Conservation (phyloP, 2,113 vertebrate species). For the Hydrolagus affinis region DNA sequence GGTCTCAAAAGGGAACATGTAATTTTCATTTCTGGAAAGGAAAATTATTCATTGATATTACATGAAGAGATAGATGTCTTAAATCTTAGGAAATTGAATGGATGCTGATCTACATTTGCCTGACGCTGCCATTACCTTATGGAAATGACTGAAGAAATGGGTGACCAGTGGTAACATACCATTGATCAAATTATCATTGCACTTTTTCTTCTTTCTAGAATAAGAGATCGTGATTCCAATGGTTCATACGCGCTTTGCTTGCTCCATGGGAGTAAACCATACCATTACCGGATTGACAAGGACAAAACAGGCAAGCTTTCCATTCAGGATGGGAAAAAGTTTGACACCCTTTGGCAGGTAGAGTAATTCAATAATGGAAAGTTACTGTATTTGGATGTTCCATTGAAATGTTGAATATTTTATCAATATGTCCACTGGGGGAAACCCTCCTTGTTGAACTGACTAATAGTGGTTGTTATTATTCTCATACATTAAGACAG, state of each 20-base stretch:
- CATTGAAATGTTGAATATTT: neutral
- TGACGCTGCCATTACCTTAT: no score
- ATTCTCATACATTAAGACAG: neutral
- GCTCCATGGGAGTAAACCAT: slow-evolving; percentile 73
- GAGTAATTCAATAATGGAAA: slow-evolving; percentile 14
- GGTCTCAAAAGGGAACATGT: no score
- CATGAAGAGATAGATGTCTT: no score
- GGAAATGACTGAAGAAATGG: no score
- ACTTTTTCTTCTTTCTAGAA: slow-evolving; percentile 51
- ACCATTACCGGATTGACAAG: slow-evolving; percentile 87
- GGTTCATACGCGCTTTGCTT: slow-evolving; percentile 85
- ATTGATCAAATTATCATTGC: neutral
- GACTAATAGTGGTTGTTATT: neutral
- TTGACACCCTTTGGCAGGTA: slow-evolving; percentile 96
- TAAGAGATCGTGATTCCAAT: slow-evolving; percentile 72
- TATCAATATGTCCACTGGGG: neutral
- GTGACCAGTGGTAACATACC: no score
- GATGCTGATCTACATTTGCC: no score
- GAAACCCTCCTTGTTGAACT: neutral
- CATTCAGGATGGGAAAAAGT: slow-evolving; percentile 90
- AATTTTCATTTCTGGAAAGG: no score
- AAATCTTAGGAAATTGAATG: no score
- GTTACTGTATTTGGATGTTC: neutral
- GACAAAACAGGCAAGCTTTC: slow-evolving; percentile 79
- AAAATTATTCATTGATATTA: no score